Evolutionary conservation across 2,113 vertebrate species (phyloP), one percentile per base, ranked within the genome.

Genomic region (Neogobius melanostomus): DNA sequence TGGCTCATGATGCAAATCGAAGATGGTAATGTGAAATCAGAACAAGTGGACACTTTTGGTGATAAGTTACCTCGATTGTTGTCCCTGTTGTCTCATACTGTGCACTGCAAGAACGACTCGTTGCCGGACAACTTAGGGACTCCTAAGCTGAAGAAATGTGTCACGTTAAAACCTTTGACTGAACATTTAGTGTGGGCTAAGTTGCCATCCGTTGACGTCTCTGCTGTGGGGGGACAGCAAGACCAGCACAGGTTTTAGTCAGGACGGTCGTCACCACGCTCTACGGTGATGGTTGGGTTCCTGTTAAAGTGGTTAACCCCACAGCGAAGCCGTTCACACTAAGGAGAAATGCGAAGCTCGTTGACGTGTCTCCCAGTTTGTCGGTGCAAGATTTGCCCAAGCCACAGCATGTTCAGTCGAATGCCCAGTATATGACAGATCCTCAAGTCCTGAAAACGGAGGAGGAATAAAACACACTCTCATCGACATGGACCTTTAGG

Each of bases 21-120:
- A 21, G 21, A 21, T 21, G 21, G 21, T 21, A 21, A 21, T 1
- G 2, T 21, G 2, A 21, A 21, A 1, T 21, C 21, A 21, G 21
- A 21, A 21, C 21, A 21, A 21, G 21, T 21, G 21, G 21, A 21
- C 21, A 21, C 21, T 21, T 21, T 21, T 7, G 12, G 2, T 74
- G 60, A 65, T 14, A 61, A 75, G 2, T 50, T 64, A 2, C 14
- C 48, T 9, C 57, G 50, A 42, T 76, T 80, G 4, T 0, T 80
- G 2, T 81, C 78, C 6, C 28, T 75, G 0, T 12, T 80, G 12
- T 69, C 74, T 4, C 7, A 49, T 4, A 11, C 48, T 5, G 7
- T 11, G 10, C 7, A 49, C 4, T 49, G 7, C 12, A 49, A 49
- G 9, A 9, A 49, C 1, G 48, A 49, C 9, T 11, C 48, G 4